Percentiles rank a stretch among this genome's conserved stretches.
Conservation (phyloP, 2,888 invertebrate genomes). For the Conchocele bisecta region DNA sequence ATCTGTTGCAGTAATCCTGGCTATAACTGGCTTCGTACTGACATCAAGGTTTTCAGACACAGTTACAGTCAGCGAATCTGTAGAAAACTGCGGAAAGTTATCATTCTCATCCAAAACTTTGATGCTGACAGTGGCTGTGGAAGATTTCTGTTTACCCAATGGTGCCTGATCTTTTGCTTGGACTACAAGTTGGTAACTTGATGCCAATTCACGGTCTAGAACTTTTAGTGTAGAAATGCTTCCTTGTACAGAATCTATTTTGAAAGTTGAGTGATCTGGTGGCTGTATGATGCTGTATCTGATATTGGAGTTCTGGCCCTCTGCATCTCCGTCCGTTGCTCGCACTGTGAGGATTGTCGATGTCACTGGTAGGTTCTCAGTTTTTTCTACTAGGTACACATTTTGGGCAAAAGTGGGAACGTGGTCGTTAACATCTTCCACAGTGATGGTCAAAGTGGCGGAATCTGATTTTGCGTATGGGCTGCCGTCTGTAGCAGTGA, state of each 20-base stretch:
- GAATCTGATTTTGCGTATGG: slow-evolving; percentile 90
- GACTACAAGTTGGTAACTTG: slow-evolving; percentile 92
- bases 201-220: slow-evolving; percentile 93
- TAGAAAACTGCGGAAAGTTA: slow-evolving; percentile 94
- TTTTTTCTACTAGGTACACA: slow-evolving; percentile 93
- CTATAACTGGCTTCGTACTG: slow-evolving; percentile 91
- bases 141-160: slow-evolving; percentile 88
- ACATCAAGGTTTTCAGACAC: slow-evolving; percentile 93
- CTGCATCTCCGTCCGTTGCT: slow-evolving; percentile 94
- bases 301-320: slow-evolving; percentile 94
- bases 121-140: slow-evolving; percentile 95
- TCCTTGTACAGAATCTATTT: slow-evolving; percentile 91
- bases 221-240: slow-evolving; percentile 91
- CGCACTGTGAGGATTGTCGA: slow-evolving; percentile 94
- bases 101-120: slow-evolving; percentile 98
- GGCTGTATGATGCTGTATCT: slow-evolving; percentile 84
- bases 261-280: slow-evolving; percentile 90
- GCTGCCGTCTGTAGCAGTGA: slow-evolving; percentile 90
- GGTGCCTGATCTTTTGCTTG: slow-evolving; percentile 90
- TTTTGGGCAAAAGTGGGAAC: slow-evolving; percentile 95
- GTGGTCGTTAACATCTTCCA: slow-evolving; percentile 97
- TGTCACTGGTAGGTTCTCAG: slow-evolving; percentile 94
- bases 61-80: slow-evolving; percentile 92
- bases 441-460: slow-evolving; percentile 88
- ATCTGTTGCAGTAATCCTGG: slow-evolving; percentile 93